Base-by-base conservation (phyloP, 23 tunicate species). In the Aplidium turbinatum region DNA sequence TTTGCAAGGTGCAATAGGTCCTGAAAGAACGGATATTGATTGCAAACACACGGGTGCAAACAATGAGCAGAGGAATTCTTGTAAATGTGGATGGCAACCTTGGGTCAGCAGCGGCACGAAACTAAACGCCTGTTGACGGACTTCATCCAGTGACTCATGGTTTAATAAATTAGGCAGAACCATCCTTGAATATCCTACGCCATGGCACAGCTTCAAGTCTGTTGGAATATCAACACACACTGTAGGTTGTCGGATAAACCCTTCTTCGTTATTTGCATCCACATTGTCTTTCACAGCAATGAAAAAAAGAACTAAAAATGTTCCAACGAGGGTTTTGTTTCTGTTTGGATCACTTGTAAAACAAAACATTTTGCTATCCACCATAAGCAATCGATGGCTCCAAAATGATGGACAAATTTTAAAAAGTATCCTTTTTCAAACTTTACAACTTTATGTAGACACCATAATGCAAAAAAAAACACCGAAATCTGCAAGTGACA, bases 11-110 rank as follows among this genome's bases (percentile, higher is more conserved):
- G 83, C 78, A 27, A 90, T 90, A 4, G 97, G 86, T 0, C 89
- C 89, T 25, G 33, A 39, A 0, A 86, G 70, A 6, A 82, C 39
- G 19, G 62, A 33, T 63, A 32, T 75, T 6, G 81, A 57, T 22
- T 47, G 40, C 29, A 90, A 32, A 56, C 97, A 90, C 31, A 90
- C 97, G 38, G 97, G 97, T 16, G 97, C 78, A 66, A 90, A 90
- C 21, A 90, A 63, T 4, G 97, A 90, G 38, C 97, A 90, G 28
- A 90, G 97, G 38, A 90, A 78, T 7, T 57, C 35, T 42, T 83
- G 80, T 56, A 75, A 24, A 39, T 90, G 78, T 38, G 68, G 69
- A 55, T 90, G 97, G 35, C 97, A 90, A 7, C 62, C 33, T 33
- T 71, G 57, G 31, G 22, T 36, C 45, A 83, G 48, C 25, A 90